A percentile compares a stretch with the other conserved stretches of the same genome.
Evolutionary conservation across 2,888 invertebrate species (phyloP).

Genomic region (Celastrina argiolus): DNA sequence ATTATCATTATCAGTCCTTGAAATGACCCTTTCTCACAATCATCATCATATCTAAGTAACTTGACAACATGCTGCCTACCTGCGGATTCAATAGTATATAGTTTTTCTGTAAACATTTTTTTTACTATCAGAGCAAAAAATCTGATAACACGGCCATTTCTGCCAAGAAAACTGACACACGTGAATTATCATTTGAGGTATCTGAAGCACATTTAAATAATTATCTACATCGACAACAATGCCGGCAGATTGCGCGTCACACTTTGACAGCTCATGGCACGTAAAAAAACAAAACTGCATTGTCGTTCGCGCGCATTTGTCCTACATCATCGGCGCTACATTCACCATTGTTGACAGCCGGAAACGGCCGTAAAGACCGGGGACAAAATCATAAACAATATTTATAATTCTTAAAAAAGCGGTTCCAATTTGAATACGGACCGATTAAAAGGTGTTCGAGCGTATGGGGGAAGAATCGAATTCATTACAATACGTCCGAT

Average conservation of each 20-base stretch:
- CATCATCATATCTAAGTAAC: not conserved
- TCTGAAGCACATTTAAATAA: constrained; percentile 19
- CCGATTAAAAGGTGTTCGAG: constrained; percentile 49
- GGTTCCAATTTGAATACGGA: constrained; percentile 60
- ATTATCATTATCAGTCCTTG: not conserved
- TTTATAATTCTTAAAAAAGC: constrained; percentile 58
- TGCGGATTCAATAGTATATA: no score
- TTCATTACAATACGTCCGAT: constrained; percentile 49
- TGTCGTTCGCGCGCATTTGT: constrained; percentile 46
- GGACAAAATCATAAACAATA: constrained; percentile 63
- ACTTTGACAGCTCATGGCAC: constrained; percentile 33
- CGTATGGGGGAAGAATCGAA: constrained; percentile 46
- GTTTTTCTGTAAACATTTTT: not conserved
- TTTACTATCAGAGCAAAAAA: not conserved
- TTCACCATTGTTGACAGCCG: constrained; percentile 68
- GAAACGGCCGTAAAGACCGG: constrained; percentile 63
- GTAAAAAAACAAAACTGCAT: constrained; percentile 33
- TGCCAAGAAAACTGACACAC: not conserved
- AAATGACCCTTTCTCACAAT: not conserved
- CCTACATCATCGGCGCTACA: constrained; percentile 56
- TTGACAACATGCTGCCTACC: not conserved
- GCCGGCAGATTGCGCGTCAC: constrained; percentile 39
- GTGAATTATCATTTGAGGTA: constrained; percentile 1
- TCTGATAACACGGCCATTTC: not conserved
- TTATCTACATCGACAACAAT: constrained; percentile 28